Percentiles rank a stretch among this genome's conserved stretches.
These are phyloP conservation scores for Hippocampus barbouri DNA, from an alignment of 2,113 vertebrate species.

Conservation along the genomic window DNA sequence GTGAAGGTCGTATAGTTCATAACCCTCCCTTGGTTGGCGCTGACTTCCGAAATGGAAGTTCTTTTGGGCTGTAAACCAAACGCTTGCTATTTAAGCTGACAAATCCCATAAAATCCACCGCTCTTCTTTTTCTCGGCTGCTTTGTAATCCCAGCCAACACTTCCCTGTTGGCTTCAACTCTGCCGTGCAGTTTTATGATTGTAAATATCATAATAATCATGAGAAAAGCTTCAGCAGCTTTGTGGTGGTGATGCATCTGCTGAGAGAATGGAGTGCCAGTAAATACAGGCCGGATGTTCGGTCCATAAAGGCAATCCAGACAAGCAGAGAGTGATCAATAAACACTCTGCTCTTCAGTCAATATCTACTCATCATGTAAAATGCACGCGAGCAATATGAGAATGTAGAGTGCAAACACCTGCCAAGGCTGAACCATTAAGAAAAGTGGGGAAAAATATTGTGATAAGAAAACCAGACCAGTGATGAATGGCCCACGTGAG, in stretches of 20 bases:
- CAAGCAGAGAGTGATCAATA: constrained; percentile 42
- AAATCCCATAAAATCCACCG: constrained; percentile 14
- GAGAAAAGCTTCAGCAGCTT: constrained; percentile 9
- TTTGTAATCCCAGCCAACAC: constrained; percentile 11
- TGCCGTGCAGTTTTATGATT: neutral
- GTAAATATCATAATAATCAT: constrained; percentile 4
- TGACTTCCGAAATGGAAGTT: neutral
- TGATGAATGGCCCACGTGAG: neutral
- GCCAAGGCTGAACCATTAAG: neutral
- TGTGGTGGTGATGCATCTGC: constrained; percentile 2
- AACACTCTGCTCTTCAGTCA: constrained; percentile 27
- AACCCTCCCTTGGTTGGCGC: neutral
- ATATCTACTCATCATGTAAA: constrained; percentile 29
- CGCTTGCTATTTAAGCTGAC: neutral
- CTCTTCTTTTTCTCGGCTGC: neutral
- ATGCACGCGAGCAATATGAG: neutral
- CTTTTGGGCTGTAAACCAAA: neutral
- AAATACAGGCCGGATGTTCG: constrained; percentile 23
- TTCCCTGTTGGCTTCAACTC: neutral
- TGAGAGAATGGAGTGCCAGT: constrained; percentile 18
- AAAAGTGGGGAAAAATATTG: neutral
- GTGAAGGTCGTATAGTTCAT: neutral
- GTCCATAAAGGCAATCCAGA: constrained; percentile 24
- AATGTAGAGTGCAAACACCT: neutral
- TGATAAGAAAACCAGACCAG: neutral